Percentiles rank a stretch among this genome's conserved stretches.
Evolutionary conservation across 2,797 vertebrate genomes (phyloP).

Genomic region (Parauchenoglanis ngamensis): DNA sequence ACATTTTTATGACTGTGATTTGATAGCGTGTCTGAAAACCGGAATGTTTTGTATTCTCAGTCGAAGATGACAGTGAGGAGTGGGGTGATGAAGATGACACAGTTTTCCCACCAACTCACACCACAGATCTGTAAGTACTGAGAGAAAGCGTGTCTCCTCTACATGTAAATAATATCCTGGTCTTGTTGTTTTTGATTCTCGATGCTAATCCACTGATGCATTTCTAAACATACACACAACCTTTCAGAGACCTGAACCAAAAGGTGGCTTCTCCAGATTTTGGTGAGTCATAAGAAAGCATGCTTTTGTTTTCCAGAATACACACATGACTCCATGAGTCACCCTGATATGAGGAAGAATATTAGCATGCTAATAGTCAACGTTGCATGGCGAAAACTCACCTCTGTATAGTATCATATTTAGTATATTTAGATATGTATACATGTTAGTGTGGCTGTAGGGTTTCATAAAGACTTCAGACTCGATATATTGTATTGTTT

Average conservation of each 20-base stretch:
- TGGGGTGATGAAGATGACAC: conserved; percentile 76
- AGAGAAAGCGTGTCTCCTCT: background rate
- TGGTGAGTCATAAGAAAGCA: conserved; percentile 61
- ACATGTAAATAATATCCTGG: background rate
- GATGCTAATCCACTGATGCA: background rate
- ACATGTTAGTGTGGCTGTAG: background rate
- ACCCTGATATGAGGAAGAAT: background rate
- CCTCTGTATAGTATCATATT: too few species aligned
- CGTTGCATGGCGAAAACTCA: background rate
- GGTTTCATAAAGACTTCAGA: background rate
- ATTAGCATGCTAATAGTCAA: background rate
- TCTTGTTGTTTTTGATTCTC: background rate
- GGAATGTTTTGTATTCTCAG: conserved; percentile 57
- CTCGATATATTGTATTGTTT: background rate
- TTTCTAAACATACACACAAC: background rate
- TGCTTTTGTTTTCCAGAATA: background rate
- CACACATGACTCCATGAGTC: background rate
- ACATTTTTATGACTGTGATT: background rate
- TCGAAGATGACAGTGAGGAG: conserved; percentile 78
- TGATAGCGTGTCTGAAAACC: background rate
- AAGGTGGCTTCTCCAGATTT: conserved; percentile 65
- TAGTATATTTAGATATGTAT: too few species aligned
- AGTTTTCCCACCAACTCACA: conserved; percentile 47
- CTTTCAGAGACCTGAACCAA: conserved; percentile 63
- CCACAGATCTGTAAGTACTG: conserved; percentile 59